Evolutionary conservation across 1,140 invertebrate genomes (phyloP), one percentile per base, ranked within the genome.

Genomic region (Sycobia sp.): DNA sequence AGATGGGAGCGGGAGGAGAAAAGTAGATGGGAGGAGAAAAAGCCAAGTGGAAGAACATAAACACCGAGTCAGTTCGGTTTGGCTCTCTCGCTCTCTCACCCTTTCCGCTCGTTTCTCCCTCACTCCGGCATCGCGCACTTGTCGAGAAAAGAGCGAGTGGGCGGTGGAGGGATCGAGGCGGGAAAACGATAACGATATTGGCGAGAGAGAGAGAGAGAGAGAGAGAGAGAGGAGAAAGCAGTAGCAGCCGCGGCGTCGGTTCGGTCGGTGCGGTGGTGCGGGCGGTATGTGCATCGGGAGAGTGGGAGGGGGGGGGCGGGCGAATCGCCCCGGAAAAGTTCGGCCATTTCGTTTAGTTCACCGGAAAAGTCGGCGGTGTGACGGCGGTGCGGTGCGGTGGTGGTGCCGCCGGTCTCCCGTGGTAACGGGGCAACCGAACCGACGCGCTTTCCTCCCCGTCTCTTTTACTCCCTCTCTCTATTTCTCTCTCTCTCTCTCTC

Each of bases 21-120:
- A 58, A 62, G 56, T 34, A 47, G 38, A n/a, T 41, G 27, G 39
- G 38, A 62, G 59, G 57, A 63, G 59, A 32, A 53, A 60, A 50
- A 46, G 9, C 38, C 46, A 44, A 46, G 59, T 58, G 61, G 39
- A 62, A 59, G 68, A 66, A 32, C 61, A 63, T 63, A 63, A 63
- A 63, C 61, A 63, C 32, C 20, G 60, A 38, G 47, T 47, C n/a
- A n/a, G n/a, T n/a, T n/a, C n/a, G n/a, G n/a, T n/a, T n/a, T n/a
- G n/a, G n/a, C n/a, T n/a, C n/a, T n/a, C n/a, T n/a, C n/a, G n/a
- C n/a, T n/a, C n/a, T n/a, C n/a, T n/a, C n/a, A n/a, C n/a, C n/a
- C n/a, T n/a, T n/a, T n/a, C n/a, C n/a, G n/a, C n/a, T n/a, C n/a
- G n/a, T n/a, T n/a, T n/a, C n/a, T n/a, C n/a, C n/a, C n/a, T n/a